Evolutionary conservation across 2,888 invertebrate genomes (phyloP).

Genomic region (Oconnorella tubifera): DNA sequence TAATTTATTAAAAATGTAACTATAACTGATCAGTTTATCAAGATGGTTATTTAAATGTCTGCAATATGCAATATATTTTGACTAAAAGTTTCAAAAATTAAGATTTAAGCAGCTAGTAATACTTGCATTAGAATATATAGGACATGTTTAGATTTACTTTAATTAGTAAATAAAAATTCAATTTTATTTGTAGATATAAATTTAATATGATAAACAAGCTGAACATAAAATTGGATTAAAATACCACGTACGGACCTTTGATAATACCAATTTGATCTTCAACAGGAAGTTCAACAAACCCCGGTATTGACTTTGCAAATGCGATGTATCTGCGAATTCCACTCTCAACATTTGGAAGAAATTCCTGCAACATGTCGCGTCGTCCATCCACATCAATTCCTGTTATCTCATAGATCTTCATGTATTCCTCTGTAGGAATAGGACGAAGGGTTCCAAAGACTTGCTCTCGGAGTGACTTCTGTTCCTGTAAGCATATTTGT

Average conservation of each 20-base stretch:
- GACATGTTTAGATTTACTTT: too few species aligned
- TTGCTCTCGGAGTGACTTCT: conserved; percentile 37
- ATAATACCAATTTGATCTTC: conserved; percentile 49
- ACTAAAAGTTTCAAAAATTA: too few species aligned
- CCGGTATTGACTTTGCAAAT: conserved; percentile 51
- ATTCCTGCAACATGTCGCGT: conserved; percentile 38
- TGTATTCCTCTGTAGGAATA: conserved; percentile 45
- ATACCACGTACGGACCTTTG: conserved; percentile 46
- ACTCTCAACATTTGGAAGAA: conserved; percentile 43
- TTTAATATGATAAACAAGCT: too few species aligned
- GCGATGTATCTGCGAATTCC: conserved; percentile 44
- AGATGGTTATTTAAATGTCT: too few species aligned
- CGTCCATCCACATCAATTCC: conserved; percentile 51
- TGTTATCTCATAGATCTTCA: conserved; percentile 45
- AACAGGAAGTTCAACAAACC: conserved; percentile 44
- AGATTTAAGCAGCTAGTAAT: too few species aligned
- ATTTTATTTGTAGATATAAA: too few species aligned
- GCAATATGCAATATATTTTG: too few species aligned
- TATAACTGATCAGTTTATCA: background rate
- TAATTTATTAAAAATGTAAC: background rate
- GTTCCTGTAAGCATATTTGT: conserved; percentile 37
- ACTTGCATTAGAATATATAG: too few species aligned
- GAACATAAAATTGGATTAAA: too few species aligned
- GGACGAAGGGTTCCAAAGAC: conserved; percentile 45
- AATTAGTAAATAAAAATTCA: too few species aligned